These are phyloP conservation scores for Eupleurogrammus muticus DNA, from an alignment of 2,797 vertebrate species.

Conservation along the genomic window DNA sequence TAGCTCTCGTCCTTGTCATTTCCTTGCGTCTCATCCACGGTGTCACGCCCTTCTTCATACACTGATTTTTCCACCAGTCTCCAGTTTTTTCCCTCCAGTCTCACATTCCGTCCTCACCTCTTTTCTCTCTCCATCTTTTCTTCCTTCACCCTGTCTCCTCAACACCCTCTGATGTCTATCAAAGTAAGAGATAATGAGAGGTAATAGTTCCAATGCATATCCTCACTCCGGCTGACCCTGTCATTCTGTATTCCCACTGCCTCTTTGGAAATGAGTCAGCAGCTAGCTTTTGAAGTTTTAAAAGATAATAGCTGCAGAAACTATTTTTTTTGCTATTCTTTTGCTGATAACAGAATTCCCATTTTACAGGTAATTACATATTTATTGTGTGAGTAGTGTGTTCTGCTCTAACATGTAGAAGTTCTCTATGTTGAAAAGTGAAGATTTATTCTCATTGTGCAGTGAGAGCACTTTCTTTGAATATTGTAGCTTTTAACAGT, in stretches of 20 bases:
- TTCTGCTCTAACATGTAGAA: conserved; percentile 7
- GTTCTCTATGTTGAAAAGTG: not conserved
- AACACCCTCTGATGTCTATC: conserved; percentile 34
- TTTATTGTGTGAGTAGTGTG: not conserved
- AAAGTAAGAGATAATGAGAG: conserved; percentile 37
- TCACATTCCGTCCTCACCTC: conserved; percentile 27
- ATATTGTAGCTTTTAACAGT: not conserved
- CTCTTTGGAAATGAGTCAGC: conserved; percentile 7
- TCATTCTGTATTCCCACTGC: conserved; percentile 5
- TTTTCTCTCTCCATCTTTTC: not conserved
- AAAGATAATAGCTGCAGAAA: not conserved
- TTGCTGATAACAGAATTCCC: not conserved
- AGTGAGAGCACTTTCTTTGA: not conserved
- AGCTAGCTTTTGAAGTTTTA: conserved; percentile 7
- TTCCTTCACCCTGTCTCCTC: conserved; percentile 18
- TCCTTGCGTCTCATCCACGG: not conserved
- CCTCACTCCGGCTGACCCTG: not conserved
- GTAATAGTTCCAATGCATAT: conserved; percentile 23
- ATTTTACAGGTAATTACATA: not conserved
- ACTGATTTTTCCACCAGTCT: not conserved
- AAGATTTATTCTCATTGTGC: not conserved
- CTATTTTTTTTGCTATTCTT: not conserved
- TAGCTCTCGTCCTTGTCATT: conserved; percentile 14
- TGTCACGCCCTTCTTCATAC: not conserved
- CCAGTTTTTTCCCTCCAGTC: not conserved